Conservation (phyloP, 2,113 vertebrate genomes). For the Delphinus delphis region DNA sequence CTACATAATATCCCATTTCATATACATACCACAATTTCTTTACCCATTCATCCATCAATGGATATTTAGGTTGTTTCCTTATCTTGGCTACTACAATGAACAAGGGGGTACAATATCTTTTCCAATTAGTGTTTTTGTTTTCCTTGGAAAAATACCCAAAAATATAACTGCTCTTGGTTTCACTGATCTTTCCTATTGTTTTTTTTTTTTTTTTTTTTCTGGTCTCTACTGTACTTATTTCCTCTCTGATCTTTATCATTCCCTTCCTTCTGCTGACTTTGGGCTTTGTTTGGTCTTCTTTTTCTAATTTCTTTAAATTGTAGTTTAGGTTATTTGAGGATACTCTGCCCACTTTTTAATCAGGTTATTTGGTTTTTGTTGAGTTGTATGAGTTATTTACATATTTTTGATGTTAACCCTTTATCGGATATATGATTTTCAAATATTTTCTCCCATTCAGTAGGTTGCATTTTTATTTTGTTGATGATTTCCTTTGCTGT, state of each 20-base stretch:
- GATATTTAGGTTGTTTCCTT: neutral
- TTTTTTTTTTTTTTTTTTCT: no score
- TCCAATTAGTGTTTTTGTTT: neutral
- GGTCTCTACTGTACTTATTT: neutral
- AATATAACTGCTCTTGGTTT: neutral
- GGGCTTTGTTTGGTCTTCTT: neutral
- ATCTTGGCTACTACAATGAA: neutral
- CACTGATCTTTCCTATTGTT: neutral
- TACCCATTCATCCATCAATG: neutral
- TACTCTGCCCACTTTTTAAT: neutral
- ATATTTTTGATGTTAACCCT: neutral
- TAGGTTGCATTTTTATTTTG: neutral
- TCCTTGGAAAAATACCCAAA: neutral
- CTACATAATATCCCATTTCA: neutral
- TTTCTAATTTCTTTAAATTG: neutral
- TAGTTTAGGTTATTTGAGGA: neutral
- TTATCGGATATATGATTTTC: neutral
- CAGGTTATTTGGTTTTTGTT: neutral
- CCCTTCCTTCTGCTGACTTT: neutral
- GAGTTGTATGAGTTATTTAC: neutral
- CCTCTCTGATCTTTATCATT: neutral
- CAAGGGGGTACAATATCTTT: neutral
- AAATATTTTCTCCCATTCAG: neutral
- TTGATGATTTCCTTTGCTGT: neutral
- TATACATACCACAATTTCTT: neutral